Evolutionary conservation across 2,113 vertebrate species (phyloP).

Genomic region (Hemiscyllium ocellatum): DNA sequence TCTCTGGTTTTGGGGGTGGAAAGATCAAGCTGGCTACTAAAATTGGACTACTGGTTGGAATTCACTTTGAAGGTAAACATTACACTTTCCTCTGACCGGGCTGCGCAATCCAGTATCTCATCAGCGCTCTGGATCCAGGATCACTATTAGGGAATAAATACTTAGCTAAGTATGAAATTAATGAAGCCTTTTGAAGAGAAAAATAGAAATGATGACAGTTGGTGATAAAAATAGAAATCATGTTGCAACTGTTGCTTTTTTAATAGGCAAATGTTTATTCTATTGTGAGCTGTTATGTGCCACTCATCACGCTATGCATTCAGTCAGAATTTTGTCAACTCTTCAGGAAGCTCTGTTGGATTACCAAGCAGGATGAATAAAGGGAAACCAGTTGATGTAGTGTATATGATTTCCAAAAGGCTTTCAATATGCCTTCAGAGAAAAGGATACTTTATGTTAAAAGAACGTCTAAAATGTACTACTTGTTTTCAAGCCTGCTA

Average conservation of each 20-base stretch:
- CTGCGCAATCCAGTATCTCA: background rate
- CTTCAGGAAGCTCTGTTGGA: too few species aligned
- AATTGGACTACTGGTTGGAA: background rate
- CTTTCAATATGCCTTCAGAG: too few species aligned
- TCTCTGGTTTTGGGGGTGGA: background rate
- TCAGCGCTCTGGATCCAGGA: background rate
- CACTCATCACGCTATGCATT: background rate
- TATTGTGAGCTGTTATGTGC: background rate
- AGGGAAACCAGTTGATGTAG: too few species aligned
- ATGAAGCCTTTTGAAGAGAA: background rate
- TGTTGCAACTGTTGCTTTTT: background rate
- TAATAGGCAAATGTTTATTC: background rate
- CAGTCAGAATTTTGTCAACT: too few species aligned
- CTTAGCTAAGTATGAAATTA: background rate
- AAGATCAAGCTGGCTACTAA: background rate
- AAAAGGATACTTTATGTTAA: too few species aligned
- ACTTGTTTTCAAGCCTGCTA: too few species aligned
- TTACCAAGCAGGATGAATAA: too few species aligned
- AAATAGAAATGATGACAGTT: background rate
- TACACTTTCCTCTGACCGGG: background rate
- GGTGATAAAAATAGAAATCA: background rate
- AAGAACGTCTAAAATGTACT: too few species aligned
- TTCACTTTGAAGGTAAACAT: background rate
- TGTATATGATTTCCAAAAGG: too few species aligned
- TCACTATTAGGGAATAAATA: background rate